These are phyloP conservation scores for Drosophila mayri DNA, from an alignment of 1,140 invertebrate species.

Conservation along the genomic window DNA sequence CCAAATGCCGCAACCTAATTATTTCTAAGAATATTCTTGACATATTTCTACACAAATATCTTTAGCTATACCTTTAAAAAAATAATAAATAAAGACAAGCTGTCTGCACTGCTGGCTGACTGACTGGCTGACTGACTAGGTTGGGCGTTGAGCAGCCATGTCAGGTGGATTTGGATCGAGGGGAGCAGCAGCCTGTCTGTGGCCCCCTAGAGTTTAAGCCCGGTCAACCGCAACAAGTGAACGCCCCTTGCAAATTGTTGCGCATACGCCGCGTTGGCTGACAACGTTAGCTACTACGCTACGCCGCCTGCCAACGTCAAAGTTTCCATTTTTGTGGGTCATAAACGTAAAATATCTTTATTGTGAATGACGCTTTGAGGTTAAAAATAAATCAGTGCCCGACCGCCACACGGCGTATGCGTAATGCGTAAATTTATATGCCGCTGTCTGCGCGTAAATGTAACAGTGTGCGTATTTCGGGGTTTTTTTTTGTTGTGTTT, in stretches of 20 bases:
- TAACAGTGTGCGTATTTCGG: conserved; percentile 20
- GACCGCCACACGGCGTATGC: conserved; percentile 66
- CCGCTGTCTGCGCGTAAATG: conserved; percentile 15
- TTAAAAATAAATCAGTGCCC: conserved; percentile 77
- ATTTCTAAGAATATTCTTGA: background rate
- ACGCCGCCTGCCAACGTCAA: conserved; percentile 28
- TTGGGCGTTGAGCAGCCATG: background rate
- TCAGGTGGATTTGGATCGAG: conserved; percentile 25
- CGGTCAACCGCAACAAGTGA: conserved; percentile 65
- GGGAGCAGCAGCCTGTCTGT: conserved; percentile 14
- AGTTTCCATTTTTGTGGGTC: conserved; percentile 69
- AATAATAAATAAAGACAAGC: conserved; percentile 1
- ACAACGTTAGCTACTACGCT: conserved; percentile 5
- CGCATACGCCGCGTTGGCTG: conserved; percentile 69
- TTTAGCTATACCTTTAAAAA: background rate
- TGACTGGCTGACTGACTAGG: background rate
- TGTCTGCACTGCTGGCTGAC: background rate
- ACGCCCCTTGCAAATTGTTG: conserved; percentile 68
- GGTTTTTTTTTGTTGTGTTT: conserved; percentile 1
- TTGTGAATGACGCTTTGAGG: conserved; percentile 77
- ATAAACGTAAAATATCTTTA: conserved; percentile 79
- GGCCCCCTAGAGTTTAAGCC: conserved; percentile 52
- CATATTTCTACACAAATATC: background rate
- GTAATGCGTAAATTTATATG: conserved; percentile 63
- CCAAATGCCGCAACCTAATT: background rate